Conservation (phyloP, 2,888 invertebrate genomes). For the Alentia gelatinosa region DNA sequence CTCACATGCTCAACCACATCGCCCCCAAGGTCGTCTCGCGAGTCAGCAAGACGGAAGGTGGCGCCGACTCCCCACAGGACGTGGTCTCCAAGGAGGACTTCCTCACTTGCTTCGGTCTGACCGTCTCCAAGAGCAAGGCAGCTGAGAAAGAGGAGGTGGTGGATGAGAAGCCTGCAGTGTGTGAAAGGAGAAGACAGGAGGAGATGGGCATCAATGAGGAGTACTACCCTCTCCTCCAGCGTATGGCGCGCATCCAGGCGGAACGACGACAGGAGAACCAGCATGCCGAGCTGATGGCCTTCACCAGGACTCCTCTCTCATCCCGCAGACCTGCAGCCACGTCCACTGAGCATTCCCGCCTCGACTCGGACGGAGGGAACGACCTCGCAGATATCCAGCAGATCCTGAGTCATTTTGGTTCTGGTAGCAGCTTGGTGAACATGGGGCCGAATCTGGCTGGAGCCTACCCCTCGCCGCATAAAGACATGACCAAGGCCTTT, state of each 20-base stretch:
- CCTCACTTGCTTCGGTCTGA: slow-evolving; percentile 63
- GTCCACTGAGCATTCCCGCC: neutral
- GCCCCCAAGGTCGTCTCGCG: slow-evolving; percentile 60
- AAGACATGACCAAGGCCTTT: slow-evolving; percentile 21
- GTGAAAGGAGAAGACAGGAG: neutral
- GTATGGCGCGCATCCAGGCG: neutral
- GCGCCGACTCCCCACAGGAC: slow-evolving; percentile 69
- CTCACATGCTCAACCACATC: slow-evolving; percentile 76
- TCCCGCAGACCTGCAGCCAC: neutral
- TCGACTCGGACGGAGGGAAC: neutral
- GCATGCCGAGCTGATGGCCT: slow-evolving; percentile 6
- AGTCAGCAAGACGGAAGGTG: slow-evolving; percentile 38
- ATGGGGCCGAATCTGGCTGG: neutral
- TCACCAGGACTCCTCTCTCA: neutral
- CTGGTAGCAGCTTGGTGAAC: neutral
- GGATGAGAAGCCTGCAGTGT: neutral
- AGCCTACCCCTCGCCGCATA: neutral
- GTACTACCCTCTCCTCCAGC: slow-evolving; percentile 40
- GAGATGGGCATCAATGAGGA: neutral
- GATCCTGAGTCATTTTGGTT: slow-evolving; percentile 81
- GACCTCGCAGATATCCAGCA: slow-evolving; percentile 90
- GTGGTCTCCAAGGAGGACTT: slow-evolving; percentile 64
- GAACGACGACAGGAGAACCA: neutral
- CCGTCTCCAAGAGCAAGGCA: neutral
- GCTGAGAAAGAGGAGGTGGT: neutral